Evolutionary conservation across 2,888 invertebrate species (phyloP), one percentile per base, ranked within the genome.

Genomic region (Oscheius sp.): DNA sequence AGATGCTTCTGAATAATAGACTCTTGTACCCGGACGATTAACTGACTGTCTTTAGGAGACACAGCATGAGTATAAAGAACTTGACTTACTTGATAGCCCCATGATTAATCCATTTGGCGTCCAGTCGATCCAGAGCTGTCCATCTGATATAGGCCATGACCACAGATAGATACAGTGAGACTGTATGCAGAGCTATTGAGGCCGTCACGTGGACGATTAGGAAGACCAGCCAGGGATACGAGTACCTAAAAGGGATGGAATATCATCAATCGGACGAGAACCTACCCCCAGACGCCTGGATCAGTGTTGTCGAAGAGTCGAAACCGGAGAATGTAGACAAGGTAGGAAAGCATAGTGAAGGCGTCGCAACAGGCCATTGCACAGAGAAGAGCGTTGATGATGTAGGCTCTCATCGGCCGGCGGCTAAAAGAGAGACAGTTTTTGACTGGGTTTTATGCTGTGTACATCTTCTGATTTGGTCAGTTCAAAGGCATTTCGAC

Each of bases 281-380:
- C 10, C 13, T 68, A 74, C 75, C 75, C 78, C 55, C 76, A 77
- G 33, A 65, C 73, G 0, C 65, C 72, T 0, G 78, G 53, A 29
- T 73, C 70, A 10, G 72, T 55, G n/a, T 70, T 75, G 70, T 82
- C 82, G 53, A 82, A 77, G 13, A 82, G 72, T 29, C 79, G 82
- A 74, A 88, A 88, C 7, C 88, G 81, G 10, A 88, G 73, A 33
- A 84, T 85, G 66, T 88, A 88, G 35, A 87, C 79, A 63, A 86
- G 76, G 74, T 88, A 88, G 35, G 88, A 86, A 42, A 80, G 48
- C 88, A 88, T 88, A 35, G 85, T 88, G 71, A 83, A 75, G 48
- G 87, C 85, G 62, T 88, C 88, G 63, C 88, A 88, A n/a, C 86
- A 76, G 11, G 86, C 88, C 78, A 88, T 86, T 5, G 78, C 80